phyloP scores from a whole-genome alignment of 2,797 vertebrate genomes.

The Scleropages formosus region DNA sequence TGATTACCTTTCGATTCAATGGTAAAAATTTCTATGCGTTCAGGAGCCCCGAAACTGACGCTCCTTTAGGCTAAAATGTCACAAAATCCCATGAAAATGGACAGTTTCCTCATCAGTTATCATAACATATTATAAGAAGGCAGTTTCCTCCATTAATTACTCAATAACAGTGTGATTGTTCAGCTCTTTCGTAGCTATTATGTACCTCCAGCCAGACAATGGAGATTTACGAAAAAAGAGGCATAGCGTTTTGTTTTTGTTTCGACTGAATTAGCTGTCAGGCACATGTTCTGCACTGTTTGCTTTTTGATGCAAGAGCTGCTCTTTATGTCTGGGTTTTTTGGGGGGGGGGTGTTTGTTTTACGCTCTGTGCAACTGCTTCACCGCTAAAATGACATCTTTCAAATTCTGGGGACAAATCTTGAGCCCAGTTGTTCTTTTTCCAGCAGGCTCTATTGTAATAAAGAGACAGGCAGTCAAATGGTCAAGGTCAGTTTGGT shows the following conservation, averaged over 20 bases:
- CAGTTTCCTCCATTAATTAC: too few species aligned
- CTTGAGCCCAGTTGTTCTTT: neutral
- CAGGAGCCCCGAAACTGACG: too few species aligned
- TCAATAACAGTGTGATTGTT: neutral
- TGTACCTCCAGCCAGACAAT: neutral
- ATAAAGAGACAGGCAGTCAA: neutral
- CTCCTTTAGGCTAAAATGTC: too few species aligned
- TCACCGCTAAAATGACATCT: too few species aligned
- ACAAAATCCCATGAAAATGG: too few species aligned
- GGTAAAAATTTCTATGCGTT: too few species aligned
- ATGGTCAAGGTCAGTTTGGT: too few species aligned
- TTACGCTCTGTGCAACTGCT: too few species aligned
- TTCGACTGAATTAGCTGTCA: slow-evolving; percentile 17
- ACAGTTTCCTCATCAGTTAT: too few species aligned
- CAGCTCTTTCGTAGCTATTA: neutral
- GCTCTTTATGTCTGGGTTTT: neutral
- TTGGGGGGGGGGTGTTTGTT: slow-evolving; percentile 1
- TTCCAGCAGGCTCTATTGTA: neutral
- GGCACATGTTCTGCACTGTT: neutral
- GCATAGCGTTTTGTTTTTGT: neutral
- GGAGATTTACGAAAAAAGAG: neutral
- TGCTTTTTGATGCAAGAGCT: slow-evolving; percentile 11
- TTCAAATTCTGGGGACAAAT: neutral
- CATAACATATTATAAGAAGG: too few species aligned
- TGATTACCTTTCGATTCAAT: too few species aligned